Conservation (phyloP, 1,140 invertebrate species). For the Micrasema longulum region DNA sequence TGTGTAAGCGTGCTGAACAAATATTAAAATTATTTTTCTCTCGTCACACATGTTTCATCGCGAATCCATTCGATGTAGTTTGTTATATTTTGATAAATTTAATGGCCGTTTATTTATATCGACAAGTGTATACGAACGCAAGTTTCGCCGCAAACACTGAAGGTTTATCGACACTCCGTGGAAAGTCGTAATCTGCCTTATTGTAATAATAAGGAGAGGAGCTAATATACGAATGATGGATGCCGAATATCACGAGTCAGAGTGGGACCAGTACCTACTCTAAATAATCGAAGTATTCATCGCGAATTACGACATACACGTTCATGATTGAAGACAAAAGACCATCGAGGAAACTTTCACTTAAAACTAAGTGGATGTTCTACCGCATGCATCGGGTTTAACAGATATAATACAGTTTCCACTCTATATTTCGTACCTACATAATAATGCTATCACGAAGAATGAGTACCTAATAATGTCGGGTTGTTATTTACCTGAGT, state of each 20-base stretch:
- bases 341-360: constrained; percentile 24
- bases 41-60: constrained; percentile 4
- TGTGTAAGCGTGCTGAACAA: not conserved
- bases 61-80: not conserved
- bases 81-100: constrained; percentile 29
- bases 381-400: not conserved
- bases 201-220: too few species aligned
- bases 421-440: too few species aligned
- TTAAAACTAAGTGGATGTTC: constrained; percentile 4
- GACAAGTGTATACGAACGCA: not conserved
- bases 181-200: too few species aligned
- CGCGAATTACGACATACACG: constrained; percentile 19
- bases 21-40: not conserved
- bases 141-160: too few species aligned
- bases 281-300: constrained; percentile 17
- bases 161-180: too few species aligned
- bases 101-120: constrained; percentile 3
- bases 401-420: too few species aligned
- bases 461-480: too few species aligned
- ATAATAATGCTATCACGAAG: too few species aligned
- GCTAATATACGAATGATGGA: too few species aligned
- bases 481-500: constrained; percentile 25
- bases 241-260: not conserved
- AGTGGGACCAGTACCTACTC: not conserved
- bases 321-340: constrained; percentile 24